These are phyloP conservation scores for Watersipora subatra DNA, from an alignment of 1,140 invertebrate genomes.

Conservation along the genomic window DNA sequence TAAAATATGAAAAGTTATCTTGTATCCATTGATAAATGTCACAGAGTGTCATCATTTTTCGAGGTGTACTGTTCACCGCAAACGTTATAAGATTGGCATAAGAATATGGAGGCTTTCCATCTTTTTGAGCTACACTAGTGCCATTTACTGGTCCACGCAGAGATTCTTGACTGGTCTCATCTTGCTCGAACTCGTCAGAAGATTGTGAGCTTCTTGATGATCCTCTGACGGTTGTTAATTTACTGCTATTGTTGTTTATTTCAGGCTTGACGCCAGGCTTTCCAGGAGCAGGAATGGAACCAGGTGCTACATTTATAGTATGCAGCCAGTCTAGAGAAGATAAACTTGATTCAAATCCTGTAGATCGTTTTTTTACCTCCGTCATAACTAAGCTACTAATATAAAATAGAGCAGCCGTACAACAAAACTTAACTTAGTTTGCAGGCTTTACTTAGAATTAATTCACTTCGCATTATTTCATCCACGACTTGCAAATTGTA, in stretches of 20 bases:
- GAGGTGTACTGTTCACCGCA: constrained; percentile 55
- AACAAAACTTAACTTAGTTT: too few relatives aligned
- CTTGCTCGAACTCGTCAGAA: background rate
- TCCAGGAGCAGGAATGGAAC: background rate
- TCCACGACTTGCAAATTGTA: too few relatives aligned
- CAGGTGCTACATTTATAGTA: constrained; percentile 36
- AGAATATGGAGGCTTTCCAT: constrained; percentile 49
- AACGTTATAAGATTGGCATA: constrained; percentile 58
- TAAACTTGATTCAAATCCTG: constrained; percentile 43
- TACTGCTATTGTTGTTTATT: background rate
- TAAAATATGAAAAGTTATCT: constrained; percentile 49
- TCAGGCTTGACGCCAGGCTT: background rate
- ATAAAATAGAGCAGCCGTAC: too few relatives aligned
- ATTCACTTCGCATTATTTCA: too few relatives aligned
- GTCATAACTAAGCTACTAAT: constrained; percentile 3
- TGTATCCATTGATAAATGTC: constrained; percentile 46
- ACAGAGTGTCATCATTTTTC: constrained; percentile 45
- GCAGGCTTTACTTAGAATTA: too few relatives aligned
- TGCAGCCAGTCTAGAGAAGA: constrained; percentile 49
- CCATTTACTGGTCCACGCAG: constrained; percentile 41
- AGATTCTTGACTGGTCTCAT: background rate
- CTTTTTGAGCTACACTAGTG: constrained; percentile 17
- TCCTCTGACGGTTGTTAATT: background rate
- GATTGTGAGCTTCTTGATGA: background rate
- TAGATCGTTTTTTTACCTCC: constrained; percentile 19